phyloP scores from a whole-genome alignment of 2,797 vertebrate species.

The Lepidocolaptes lacrymiger region DNA sequence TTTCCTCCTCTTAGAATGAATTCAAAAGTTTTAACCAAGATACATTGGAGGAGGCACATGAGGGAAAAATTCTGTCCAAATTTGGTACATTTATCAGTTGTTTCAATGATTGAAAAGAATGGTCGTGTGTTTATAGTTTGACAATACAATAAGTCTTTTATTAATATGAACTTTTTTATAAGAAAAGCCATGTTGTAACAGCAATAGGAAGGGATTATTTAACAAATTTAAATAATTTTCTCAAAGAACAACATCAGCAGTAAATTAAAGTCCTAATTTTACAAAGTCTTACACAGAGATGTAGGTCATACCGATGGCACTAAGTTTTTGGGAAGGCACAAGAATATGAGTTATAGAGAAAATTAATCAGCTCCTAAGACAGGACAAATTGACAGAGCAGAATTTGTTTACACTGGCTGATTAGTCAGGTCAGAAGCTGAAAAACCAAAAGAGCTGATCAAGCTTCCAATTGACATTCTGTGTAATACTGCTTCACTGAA shows the following conservation, averaged over 20 bases:
- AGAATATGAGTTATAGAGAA: background rate
- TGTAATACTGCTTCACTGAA: background rate
- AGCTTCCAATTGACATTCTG: background rate
- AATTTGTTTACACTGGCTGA: background rate
- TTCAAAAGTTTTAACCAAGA: background rate
- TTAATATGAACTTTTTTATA: background rate
- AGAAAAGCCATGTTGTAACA: background rate
- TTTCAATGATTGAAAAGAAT: background rate
- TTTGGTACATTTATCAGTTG: background rate
- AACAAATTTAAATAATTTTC: background rate
- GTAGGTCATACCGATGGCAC: background rate
- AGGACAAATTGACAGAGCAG: background rate
- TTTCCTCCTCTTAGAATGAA: background rate
- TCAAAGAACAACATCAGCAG: background rate
- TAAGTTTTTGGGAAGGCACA: background rate
- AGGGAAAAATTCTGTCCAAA: background rate
- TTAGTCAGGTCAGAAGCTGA: background rate
- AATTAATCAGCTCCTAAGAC: background rate
- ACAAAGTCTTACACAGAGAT: background rate
- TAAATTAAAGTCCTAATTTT: background rate
- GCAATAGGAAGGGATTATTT: background rate
- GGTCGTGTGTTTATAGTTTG: background rate
- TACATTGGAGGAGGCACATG: background rate
- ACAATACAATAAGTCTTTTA: background rate
- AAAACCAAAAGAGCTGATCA: background rate